These are phyloP conservation scores for Agrotis clavis DNA, from an alignment of 2,888 invertebrate species.

Conservation along the genomic window DNA sequence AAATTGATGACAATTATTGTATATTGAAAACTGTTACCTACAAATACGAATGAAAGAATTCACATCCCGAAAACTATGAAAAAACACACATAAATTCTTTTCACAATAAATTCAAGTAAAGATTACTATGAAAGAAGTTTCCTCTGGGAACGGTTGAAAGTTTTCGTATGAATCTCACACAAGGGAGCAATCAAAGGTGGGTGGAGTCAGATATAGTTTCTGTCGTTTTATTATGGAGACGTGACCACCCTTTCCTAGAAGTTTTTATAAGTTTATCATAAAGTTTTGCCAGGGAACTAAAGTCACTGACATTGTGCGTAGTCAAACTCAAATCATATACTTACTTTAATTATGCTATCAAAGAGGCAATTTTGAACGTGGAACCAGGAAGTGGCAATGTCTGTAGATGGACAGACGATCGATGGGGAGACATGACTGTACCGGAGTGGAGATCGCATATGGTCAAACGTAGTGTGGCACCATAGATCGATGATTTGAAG, in stretches of 20 bases:
- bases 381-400: no score
- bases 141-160: slow-evolving; percentile 33
- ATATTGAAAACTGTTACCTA: not conserved
- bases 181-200: slow-evolving; percentile 63
- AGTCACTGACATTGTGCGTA: no score
- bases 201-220: slow-evolving; percentile 54
- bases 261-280: slow-evolving; percentile 8
- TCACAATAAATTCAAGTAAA: slow-evolving; percentile 56
- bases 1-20: no score
- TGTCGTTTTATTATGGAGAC: slow-evolving; percentile 51
- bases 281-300: slow-evolving; percentile 11
- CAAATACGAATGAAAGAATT: not conserved
- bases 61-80: slow-evolving; percentile 10
- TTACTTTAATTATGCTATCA: no score
- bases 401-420: no score
- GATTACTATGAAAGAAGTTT: slow-evolving; percentile 61
- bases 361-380: no score
- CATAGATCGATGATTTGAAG: no score
- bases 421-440: no score
- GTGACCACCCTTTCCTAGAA: slow-evolving; percentile 39
- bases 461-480: no score
- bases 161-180: slow-evolving; percentile 65
- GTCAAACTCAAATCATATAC: no score
- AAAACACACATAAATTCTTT: slow-evolving; percentile 52
- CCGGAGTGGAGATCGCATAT: no score